A percentile compares a stretch with the other conserved stretches of the same genome.
These are phyloP conservation scores for Corapipo altera DNA, from an alignment of 2,113 vertebrate genomes.

Conservation along the genomic window DNA sequence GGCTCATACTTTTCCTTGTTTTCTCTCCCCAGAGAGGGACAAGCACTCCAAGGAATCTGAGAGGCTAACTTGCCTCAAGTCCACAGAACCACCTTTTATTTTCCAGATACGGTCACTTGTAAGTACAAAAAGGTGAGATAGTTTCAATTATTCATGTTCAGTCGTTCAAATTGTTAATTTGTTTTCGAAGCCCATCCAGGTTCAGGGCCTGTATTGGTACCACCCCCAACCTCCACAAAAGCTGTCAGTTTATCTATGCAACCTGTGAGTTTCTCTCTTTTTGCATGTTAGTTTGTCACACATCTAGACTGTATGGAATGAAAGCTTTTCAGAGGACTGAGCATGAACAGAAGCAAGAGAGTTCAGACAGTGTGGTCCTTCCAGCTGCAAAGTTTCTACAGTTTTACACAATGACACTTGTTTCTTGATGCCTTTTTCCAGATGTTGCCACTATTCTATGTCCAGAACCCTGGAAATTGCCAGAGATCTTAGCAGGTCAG, in stretches of 20 bases:
- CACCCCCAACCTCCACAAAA: neutral
- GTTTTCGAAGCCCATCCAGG: neutral
- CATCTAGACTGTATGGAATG: neutral
- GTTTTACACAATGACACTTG: neutral
- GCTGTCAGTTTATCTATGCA: neutral
- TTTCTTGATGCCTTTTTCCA: neutral
- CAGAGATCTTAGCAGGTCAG: neutral
- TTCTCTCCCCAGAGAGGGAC: neutral
- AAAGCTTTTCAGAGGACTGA: neutral
- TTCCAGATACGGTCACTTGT: neutral
- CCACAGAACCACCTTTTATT: neutral
- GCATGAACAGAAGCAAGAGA: neutral
- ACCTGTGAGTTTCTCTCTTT: neutral
- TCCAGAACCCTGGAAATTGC: neutral
- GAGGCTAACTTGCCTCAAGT: neutral
- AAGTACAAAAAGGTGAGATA: neutral
- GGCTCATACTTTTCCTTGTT: neutral
- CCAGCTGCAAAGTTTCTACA: neutral
- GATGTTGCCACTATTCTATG: neutral
- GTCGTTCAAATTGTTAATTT: neutral
- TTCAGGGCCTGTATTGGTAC: neutral
- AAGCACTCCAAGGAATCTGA: neutral
- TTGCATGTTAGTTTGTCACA: neutral
- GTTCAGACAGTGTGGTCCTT: neutral
- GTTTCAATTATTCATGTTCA: neutral